These are phyloP conservation scores for Cygnus olor DNA, from an alignment of 2,797 vertebrate genomes.

Conservation along the genomic window DNA sequence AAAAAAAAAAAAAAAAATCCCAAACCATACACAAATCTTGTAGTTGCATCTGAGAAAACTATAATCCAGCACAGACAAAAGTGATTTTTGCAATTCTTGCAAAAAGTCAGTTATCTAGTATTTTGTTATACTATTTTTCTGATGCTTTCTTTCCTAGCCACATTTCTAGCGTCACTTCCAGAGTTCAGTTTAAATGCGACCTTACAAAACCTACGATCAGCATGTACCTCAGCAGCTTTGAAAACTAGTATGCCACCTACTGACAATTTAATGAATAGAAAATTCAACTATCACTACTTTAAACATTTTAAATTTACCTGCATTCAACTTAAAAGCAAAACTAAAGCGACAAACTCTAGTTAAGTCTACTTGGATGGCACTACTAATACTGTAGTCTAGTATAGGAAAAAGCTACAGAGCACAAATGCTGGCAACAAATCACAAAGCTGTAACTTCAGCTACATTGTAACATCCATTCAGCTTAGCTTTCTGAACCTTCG, in stretches of 20 bases:
- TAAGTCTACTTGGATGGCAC: not conserved
- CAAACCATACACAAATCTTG: not conserved
- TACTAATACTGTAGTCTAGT: not conserved
- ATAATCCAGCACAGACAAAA: not conserved
- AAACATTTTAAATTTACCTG: not conserved
- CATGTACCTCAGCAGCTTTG: not conserved
- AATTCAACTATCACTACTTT: not conserved
- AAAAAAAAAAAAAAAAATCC: not conserved
- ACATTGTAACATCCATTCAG: not conserved
- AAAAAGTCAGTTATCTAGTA: not conserved
- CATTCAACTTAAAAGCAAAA: not conserved
- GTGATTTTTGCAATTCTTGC: fast-evolving
- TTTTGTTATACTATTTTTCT: not conserved
- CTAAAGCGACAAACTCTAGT: not conserved
- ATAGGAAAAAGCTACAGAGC: not conserved
- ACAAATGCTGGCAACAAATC: not conserved
- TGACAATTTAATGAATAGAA: not conserved
- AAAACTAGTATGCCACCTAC: slow-evolving; percentile 37
- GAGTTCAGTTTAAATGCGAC: not conserved
- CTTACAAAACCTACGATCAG: not conserved
- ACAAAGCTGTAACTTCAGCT: not conserved
- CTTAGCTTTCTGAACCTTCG: not conserved
- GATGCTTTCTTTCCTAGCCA: not conserved
- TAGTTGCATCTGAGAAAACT: not conserved
- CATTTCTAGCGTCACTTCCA: not conserved